Evolutionary conservation across 2,888 invertebrate species (phyloP), one percentile per base, ranked within the genome.

Genomic region (Hirtodrosophila histrioides): DNA sequence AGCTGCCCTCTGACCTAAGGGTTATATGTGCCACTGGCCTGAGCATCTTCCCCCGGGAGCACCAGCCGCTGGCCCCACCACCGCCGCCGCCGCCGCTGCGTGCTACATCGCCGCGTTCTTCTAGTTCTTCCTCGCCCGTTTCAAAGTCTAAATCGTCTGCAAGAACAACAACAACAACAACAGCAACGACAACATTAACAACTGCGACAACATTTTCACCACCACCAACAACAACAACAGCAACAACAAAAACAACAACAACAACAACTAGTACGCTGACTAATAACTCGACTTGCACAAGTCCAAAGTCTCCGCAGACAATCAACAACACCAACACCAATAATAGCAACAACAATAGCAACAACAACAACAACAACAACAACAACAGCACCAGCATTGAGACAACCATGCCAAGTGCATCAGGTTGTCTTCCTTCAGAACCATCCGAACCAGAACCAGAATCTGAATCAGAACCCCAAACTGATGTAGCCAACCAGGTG

Each of bases 1-100:
- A 70, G 37, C 43, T 75, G 44, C 67, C 73, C 12, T 58, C 45
- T 44, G 69, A 80, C 53, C 44, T 78, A 12, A 68, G 36, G 27
- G 55, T 68, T 11, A 43, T 73, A 9, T 58, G 53, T 60, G 62
- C 57, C 36, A 75, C 68, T 24, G 82, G 82, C 41, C 67, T 80
- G 5, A 58, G 66, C 63, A 51, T 83, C 29, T 82, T 66, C 49
- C 82, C 82, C 35, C 49, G 86, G 37, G 75, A 73, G 17, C 40
- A 45, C 43, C 9, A 39, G 44, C 49, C 50, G 12, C 24, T 27
- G 9, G 11, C 27, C 10, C 35, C 10, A 39, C 27, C 36, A 29
- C 37, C 33, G 12, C 23, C 12, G 39, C 7, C 56, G 11, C 4
- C 41, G 29, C 17, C 53, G 23, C 49, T 45, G 40, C 40, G 39